Evolutionary conservation across 2,113 vertebrate genomes (phyloP).

Genomic region (Tachysurus vachellii): DNA sequence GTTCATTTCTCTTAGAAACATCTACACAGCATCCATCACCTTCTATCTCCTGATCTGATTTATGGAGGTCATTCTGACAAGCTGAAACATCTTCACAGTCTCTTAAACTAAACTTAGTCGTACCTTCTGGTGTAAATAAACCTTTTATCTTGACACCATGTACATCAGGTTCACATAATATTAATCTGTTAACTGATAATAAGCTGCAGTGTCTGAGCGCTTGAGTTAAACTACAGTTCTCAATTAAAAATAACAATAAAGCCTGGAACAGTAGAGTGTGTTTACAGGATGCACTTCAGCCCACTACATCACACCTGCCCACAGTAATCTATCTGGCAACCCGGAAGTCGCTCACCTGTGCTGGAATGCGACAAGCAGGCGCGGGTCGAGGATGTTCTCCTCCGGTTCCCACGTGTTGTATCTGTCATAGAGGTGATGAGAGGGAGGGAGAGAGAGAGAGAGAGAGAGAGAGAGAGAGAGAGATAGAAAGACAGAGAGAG

Average conservation of each 20-base stretch:
- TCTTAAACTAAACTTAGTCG: background rate
- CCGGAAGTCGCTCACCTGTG: constrained; percentile 39
- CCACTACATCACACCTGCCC: too few relatives aligned
- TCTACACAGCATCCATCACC: background rate
- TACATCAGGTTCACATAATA: background rate
- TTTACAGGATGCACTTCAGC: background rate
- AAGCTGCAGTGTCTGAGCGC: background rate
- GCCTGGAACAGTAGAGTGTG: background rate
- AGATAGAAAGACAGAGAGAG: too few relatives aligned
- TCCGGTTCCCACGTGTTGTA: constrained; percentile 55
- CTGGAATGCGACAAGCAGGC: constrained; percentile 48
- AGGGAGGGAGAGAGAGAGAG: background rate
- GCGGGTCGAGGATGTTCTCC: constrained; percentile 52
- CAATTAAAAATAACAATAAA: background rate
- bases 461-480: background rate
- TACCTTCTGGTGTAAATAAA: background rate
- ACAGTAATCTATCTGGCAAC: background rate
- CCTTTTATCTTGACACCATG: background rate
- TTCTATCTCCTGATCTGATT: constrained; percentile 1
- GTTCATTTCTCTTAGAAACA: background rate
- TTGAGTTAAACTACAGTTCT: background rate
- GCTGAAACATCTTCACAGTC: background rate
- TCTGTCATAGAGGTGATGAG: constrained; percentile 5
- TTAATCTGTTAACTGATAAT: background rate
- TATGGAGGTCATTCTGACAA: background rate